Base-by-base conservation (phyloP, 2,797 vertebrate genomes). In the Spea hammondii region DNA sequence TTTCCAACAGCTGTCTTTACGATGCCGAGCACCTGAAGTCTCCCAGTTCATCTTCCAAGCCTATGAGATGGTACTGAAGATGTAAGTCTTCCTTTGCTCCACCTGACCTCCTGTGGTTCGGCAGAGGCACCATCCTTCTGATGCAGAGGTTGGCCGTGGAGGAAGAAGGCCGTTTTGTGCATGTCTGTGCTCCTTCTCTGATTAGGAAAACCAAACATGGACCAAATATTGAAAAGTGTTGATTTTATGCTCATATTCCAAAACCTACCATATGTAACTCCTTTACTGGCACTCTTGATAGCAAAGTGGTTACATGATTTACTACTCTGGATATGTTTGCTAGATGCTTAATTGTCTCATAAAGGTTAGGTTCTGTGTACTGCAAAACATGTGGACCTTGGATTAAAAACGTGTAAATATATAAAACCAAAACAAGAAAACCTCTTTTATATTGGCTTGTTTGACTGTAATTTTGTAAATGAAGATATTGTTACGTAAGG, bases 11-110 rank as follows among this genome's bases (percentile, higher is more conserved):
- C 85, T 99, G 46, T 96, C 95, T 62, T 86, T 99, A 88, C 98
- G 96, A 87, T 98, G 97, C 85, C 92, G 97, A 85, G 97, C 96
- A 0, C 92, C 95, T 0, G 97, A 99, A 83, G 96, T 99, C 62
- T 92, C 93, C 79, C 96, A 94, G 88, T 95, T 93, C 11, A 84
- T 99, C 80, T 95, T 91, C 93, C 96, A 97, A 90, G 94, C 94
- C 88, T 96, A 96, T 0, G 97, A 99, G 86, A 89, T 92, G 4
- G 93, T 96, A 84, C 91, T 99, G 91, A 97, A 96, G 92, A 98
- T 97, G 90, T 99, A 88, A 98, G 78, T 77, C 64, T 79, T 76
- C 44, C 8, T 65, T 71, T 49, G 6, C 17, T 49, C 72, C 13
- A 0, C 70, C 72, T 57, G 14, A n/a, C 75, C 53, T 70, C 83